These are phyloP conservation scores for Zaprionus lachaisei DNA, from an alignment of 1,140 invertebrate genomes.

Conservation along the genomic window DNA sequence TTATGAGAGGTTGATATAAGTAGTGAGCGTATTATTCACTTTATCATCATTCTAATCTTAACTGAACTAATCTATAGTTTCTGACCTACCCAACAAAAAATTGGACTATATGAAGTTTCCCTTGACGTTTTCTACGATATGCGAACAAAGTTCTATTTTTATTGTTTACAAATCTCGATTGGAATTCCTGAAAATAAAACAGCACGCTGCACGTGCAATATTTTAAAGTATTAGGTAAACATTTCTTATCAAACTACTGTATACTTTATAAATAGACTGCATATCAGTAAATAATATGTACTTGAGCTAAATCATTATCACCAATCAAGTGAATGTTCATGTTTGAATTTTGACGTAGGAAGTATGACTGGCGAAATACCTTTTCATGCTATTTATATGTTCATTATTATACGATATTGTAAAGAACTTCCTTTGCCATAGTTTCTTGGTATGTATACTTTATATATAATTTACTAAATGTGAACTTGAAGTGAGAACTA, in stretches of 20 bases:
- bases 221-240: neutral
- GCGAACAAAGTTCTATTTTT: neutral
- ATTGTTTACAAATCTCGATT: neutral
- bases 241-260: neutral
- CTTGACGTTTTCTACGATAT: neutral
- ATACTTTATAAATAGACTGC: neutral
- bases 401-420: neutral
- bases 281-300: neutral
- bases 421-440: too few relatives aligned
- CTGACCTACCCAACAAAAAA: neutral
- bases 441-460: neutral
- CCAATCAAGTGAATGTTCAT: neutral
- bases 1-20: neutral
- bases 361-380: neutral
- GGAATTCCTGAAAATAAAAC: neutral
- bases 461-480: neutral
- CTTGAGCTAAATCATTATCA: neutral
- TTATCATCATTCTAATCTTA: neutral
- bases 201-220: neutral
- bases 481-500: too few relatives aligned
- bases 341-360: neutral
- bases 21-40: too few relatives aligned
- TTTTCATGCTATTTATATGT: neutral
- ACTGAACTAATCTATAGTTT: neutral
- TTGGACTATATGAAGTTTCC: neutral